Base-by-base conservation (phyloP, 2,113 vertebrate species). In the Macroglossus sobrinus region DNA sequence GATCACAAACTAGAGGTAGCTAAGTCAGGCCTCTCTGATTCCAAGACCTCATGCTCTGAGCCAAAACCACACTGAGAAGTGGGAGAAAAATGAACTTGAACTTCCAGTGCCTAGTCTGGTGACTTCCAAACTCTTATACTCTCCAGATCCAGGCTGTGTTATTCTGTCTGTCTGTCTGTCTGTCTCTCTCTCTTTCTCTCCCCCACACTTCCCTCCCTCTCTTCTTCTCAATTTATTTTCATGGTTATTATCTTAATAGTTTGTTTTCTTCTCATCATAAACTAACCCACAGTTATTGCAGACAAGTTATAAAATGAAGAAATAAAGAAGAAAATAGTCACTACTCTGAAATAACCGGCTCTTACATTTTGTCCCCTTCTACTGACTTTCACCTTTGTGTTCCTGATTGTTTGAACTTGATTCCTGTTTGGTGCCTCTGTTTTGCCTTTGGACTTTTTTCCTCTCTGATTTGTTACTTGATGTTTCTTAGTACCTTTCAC, bases 231-330 rank as follows among this genome's bases (percentile, higher is more conserved):
- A 24, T 94, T 75, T 30, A 84, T 55, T 85, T 80, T 87, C 66
- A 92, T 40, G 19, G 5, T 59, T 89, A 55, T 30, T 76, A 5
- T n/a, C 76, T 76, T 43, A 45, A 55, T 16, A 43, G 18, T 71
- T 72, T 63, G 10, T 38, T 75, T 76, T 33, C n/a, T 86, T 89
- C 61, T 82, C 38, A 50, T 78, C 47, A 19, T 89, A 81, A 97
- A n/a, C 59, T 61, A 76, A 61, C 7, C 38, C 45, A 38, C 71
- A 26, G 18, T 86, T 87, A 59, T 33, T 80, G 38, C 13, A 75
- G 69, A 72, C n/a, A 90, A 69, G 19, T 59, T 93, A 6, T 82
- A 53, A 97, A 94, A 43, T 86, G 33, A 50, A 94, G 72, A 78
- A 47, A 66, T 24, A n/a, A 68, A 84, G 30, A 71, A 75, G 68